phyloP scores from a whole-genome alignment of 2,888 invertebrate species.

The Thereva nobilitata region DNA sequence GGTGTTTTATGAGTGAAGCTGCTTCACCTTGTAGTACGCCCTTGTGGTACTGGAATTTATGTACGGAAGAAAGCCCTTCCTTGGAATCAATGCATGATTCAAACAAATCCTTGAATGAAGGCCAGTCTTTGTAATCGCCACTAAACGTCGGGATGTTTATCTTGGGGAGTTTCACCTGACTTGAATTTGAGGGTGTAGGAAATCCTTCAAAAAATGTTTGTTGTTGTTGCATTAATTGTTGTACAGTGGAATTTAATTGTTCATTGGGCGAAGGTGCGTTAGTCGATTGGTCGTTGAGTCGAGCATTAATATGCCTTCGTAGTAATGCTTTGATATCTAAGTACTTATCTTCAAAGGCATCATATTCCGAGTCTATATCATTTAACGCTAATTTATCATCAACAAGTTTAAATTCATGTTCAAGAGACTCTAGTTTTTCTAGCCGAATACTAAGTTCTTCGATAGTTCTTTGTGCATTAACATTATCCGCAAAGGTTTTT shows the following conservation, averaged over 20 bases:
- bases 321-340: too few relatives aligned
- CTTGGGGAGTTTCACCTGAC: neutral
- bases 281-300: neutral
- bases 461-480: neutral
- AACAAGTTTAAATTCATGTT: neutral
- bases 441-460: neutral
- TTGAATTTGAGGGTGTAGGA: neutral
- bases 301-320: too few relatives aligned
- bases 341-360: too few relatives aligned
- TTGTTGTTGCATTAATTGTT: conserved; percentile 2
- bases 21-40: conserved; percentile 11
- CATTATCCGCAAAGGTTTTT: neutral
- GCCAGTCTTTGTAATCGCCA: conserved; percentile 10
- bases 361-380: conserved; percentile 4
- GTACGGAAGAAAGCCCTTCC: neutral
- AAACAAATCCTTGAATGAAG: conserved; percentile 5
- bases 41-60: neutral
- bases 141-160: neutral
- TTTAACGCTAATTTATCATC: conserved; percentile 11
- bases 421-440: conserved; percentile 4
- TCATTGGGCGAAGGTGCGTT: neutral
- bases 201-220: neutral
- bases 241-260: neutral
- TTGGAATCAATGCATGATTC: neutral
- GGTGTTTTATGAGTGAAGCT: neutral